Conservation (phyloP, 2,888 invertebrate species). For the Seira ritae region DNA sequence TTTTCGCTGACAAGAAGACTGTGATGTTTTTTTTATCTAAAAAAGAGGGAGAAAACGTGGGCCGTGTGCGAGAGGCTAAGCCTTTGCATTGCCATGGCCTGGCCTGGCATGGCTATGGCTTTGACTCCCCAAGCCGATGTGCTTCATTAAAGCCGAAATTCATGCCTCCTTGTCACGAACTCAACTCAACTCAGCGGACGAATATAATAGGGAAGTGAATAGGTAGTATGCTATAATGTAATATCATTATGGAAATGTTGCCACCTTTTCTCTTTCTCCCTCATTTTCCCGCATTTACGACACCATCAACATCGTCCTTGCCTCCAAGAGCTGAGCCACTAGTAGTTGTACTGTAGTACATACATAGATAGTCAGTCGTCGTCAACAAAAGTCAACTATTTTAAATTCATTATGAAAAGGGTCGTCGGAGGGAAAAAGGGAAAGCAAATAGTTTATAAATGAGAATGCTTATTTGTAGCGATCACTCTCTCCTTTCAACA, state of each 20-base stretch:
- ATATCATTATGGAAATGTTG: conserved; percentile 34
- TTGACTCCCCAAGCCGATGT: too few relatives aligned
- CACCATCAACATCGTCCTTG: too few relatives aligned
- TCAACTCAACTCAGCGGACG: conserved; percentile 5
- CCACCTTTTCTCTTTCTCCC: conserved; percentile 21
- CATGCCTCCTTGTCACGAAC: conserved; percentile 25
- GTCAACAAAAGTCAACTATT: conserved; percentile 12
- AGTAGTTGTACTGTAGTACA: too few relatives aligned
- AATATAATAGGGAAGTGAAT: conserved; percentile 2
- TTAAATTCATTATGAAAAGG: conserved; percentile 39
- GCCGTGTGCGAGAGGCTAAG: too few relatives aligned
- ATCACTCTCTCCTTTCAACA: too few relatives aligned
- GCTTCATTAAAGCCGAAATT: conserved; percentile 32
- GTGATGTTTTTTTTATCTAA: conserved; percentile 28
- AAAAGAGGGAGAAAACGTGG: not conserved
- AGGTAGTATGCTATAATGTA: not conserved
- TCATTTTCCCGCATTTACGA: not conserved
- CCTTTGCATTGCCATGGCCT: too few relatives aligned
- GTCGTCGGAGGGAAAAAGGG: not conserved
- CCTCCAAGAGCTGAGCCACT: not conserved
- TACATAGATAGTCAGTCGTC: too few relatives aligned
- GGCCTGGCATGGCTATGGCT: too few relatives aligned
- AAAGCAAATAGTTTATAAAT: too few relatives aligned
- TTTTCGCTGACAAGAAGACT: conserved; percentile 35
- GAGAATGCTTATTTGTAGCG: too few relatives aligned